phyloP scores from a whole-genome alignment of 2,113 vertebrate genomes.

The Triplophysa dalaica region DNA sequence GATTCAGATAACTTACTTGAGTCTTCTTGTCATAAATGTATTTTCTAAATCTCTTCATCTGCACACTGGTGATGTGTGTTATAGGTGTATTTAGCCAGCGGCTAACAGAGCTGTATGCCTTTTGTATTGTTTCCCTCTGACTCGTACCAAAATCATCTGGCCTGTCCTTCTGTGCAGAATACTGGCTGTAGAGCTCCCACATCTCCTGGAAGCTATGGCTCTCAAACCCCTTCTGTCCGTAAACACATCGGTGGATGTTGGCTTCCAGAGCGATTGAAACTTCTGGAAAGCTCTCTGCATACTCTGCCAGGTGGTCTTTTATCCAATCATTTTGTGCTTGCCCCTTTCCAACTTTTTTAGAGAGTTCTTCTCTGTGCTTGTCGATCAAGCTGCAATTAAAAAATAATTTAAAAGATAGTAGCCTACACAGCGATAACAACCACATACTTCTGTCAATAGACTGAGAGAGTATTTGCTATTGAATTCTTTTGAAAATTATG shows the following conservation, averaged over 20 bases:
- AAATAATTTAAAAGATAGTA: too few species aligned
- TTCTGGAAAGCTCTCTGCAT: too few species aligned
- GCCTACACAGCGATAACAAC: too few species aligned
- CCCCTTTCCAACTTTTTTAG: too few species aligned
- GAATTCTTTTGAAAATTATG: too few species aligned
- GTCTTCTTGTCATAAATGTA: slow-evolving; percentile 3
- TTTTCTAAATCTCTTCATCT: not conserved
- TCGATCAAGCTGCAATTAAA: too few species aligned
- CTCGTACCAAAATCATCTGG: not conserved
- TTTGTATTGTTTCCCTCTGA: not conserved
- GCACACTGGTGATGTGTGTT: not conserved
- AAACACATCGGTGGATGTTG: not conserved
- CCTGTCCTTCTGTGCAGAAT: not conserved
- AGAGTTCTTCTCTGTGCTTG: too few species aligned
- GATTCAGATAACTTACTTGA: not conserved
- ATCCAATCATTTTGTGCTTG: too few species aligned
- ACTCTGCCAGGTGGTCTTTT: too few species aligned
- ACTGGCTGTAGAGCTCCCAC: slow-evolving; percentile 22
- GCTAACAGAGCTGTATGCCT: not conserved
- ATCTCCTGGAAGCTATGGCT: slow-evolving; percentile 9
- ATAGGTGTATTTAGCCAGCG: not conserved
- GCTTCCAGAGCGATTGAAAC: not conserved
- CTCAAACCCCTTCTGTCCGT: slow-evolving; percentile 1
- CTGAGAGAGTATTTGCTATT: too few species aligned
- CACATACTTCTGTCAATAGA: too few species aligned